Evolutionary conservation across 2,888 invertebrate species (phyloP).

Genomic region (Pterostichus madidus): DNA sequence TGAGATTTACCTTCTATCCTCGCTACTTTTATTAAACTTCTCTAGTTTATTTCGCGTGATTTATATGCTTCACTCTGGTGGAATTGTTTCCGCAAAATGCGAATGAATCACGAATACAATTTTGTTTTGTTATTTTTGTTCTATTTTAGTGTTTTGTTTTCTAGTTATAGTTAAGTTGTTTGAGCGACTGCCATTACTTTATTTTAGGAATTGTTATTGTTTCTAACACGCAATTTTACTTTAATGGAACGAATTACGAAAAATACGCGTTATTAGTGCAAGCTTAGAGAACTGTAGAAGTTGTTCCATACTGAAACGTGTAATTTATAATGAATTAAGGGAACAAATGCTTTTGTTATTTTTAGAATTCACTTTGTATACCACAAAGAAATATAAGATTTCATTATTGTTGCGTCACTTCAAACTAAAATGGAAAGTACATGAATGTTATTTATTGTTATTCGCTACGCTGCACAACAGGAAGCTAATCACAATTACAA

Average conservation of each 20-base stretch:
- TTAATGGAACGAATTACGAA: neutral
- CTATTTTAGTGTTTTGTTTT: constrained; percentile 23
- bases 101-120: constrained; percentile 45
- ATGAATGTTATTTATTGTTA: no score
- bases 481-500: no score
- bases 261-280: neutral
- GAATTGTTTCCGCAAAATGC: constrained; percentile 35
- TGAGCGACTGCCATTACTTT: neutral
- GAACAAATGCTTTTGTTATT: neutral
- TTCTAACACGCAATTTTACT: constrained; percentile 33
- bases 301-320: neutral
- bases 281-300: neutral
- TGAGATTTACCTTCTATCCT: constrained; percentile 37
- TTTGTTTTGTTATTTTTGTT: constrained; percentile 26
- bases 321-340: constrained; percentile 5
- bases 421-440: neutral
- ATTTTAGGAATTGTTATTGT: constrained; percentile 28
- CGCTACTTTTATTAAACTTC: constrained; percentile 44
- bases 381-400: neutral
- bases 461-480: no score
- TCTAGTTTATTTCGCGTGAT: constrained; percentile 27
- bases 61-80: constrained; percentile 27
- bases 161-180: constrained; percentile 30
- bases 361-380: neutral
- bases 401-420: neutral